A percentile compares a stretch with the other conserved stretches of the same genome.
phyloP scores from a whole-genome alignment of 2,113 vertebrate species.

The Dryoscopus gambensis region DNA sequence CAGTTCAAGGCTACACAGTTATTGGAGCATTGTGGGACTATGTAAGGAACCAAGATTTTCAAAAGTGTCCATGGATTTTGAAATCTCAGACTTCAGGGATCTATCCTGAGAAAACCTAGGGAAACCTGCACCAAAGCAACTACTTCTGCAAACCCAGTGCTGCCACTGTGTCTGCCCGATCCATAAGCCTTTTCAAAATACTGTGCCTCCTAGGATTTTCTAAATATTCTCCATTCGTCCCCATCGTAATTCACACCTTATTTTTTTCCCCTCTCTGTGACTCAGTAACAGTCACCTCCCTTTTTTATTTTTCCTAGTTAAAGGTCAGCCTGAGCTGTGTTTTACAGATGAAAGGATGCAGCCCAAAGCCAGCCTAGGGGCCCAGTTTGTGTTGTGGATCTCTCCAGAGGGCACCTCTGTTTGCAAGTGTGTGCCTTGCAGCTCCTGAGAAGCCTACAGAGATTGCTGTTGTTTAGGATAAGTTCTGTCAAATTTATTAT shows the following conservation, averaged over 20 bases:
- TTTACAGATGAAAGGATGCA: constrained; percentile 35
- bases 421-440: background rate
- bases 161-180: background rate
- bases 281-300: constrained; percentile 24
- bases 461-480: constrained; percentile 25
- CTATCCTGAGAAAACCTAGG: background rate
- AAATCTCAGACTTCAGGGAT: background rate
- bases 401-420: constrained; percentile 28
- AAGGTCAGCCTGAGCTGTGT: constrained; percentile 38
- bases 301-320: constrained; percentile 42
- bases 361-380: constrained; percentile 54
- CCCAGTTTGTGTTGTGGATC: constrained; percentile 31
- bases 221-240: background rate
- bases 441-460: constrained; percentile 26
- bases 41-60: background rate
- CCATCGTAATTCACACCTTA: background rate
- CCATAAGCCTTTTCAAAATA: background rate
- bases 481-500: background rate
- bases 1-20: background rate
- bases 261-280: background rate
- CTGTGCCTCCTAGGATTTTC: constrained; percentile 14
- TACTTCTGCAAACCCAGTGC: background rate
- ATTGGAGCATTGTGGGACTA: background rate
- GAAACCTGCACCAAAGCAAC: background rate
- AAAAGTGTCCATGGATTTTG: background rate